These are phyloP conservation scores for Grallaria varia DNA, from an alignment of 2,113 vertebrate genomes.

Conservation along the genomic window DNA sequence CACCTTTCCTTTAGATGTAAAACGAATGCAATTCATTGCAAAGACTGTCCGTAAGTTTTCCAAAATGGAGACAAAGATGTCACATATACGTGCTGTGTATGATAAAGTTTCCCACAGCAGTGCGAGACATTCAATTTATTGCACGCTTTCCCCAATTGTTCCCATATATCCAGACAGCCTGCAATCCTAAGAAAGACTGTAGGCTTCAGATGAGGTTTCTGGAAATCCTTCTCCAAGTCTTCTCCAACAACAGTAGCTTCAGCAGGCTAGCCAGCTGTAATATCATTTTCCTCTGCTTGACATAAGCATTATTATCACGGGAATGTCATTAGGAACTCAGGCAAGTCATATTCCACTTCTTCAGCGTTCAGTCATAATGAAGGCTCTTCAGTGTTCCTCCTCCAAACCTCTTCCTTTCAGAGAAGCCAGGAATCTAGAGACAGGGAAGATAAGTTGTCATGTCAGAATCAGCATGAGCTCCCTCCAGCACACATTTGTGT, in stretches of 20 bases:
- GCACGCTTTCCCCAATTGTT: constrained; percentile 34
- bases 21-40: constrained; percentile 19
- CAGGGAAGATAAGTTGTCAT: constrained; percentile 2
- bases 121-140: constrained; percentile 32
- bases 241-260: neutral
- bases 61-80: constrained; percentile 21
- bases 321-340: neutral
- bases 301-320: neutral
- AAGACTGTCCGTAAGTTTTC: constrained; percentile 26
- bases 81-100: neutral
- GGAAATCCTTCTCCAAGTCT: neutral
- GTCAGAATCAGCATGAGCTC: neutral
- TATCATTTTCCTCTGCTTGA: neutral
- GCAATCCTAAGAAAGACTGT: neutral
- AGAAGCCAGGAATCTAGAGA: constrained; percentile 87
- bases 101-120: constrained; percentile 21
- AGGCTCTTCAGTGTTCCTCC: constrained; percentile 84
- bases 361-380: constrained; percentile 85
- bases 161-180: constrained; percentile 8
- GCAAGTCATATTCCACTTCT: neutral
- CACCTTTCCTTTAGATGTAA: constrained; percentile 29
- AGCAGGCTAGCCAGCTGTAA: neutral
- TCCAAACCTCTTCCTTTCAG: constrained; percentile 90
- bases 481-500: neutral
- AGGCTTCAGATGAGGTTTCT: neutral